Conservation (phyloP, 2,888 invertebrate genomes). For the Spisula solida region DNA sequence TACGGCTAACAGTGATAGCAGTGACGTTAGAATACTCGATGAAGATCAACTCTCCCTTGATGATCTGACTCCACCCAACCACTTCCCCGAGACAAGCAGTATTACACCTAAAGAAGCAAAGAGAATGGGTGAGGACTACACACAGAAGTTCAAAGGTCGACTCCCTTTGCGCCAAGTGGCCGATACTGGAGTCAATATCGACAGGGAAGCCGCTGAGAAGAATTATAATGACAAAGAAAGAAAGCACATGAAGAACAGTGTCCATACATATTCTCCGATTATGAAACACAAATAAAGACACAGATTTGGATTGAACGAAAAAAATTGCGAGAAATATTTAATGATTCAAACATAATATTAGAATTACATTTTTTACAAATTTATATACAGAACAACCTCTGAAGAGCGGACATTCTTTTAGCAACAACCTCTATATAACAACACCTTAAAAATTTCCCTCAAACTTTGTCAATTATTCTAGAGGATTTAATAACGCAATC, state of each 20-base stretch:
- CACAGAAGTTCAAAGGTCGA: conserved; percentile 40
- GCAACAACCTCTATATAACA: too few relatives aligned
- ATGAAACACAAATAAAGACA: conserved; percentile 21
- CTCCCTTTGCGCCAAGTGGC: conserved; percentile 16
- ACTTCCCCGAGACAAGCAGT: conserved; percentile 16
- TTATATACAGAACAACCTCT: too few relatives aligned
- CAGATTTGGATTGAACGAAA: too few relatives aligned
- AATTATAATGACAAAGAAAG: conserved; percentile 26
- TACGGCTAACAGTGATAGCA: conserved; percentile 57
- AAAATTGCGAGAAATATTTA: too few relatives aligned
- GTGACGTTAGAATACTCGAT: conserved; percentile 21
- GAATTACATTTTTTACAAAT: too few relatives aligned
- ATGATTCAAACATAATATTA: too few relatives aligned
- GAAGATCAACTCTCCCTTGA: conserved; percentile 51
- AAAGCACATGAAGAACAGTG: conserved; percentile 39
- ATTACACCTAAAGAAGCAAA: conserved; percentile 30
- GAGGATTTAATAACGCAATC: too few relatives aligned
- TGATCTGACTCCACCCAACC: conserved; percentile 32
- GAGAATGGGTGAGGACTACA: conserved; percentile 22
- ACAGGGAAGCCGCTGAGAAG: conserved; percentile 16
- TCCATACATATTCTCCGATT: conserved; percentile 50
- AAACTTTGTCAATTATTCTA: too few relatives aligned
- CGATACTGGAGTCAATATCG: conserved; percentile 14
- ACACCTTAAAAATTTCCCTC: too few relatives aligned
- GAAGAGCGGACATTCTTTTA: too few relatives aligned